Percentiles rank a stretch among this genome's conserved stretches.
Evolutionary conservation across 1,140 invertebrate genomes (phyloP).

Genomic region (Solenopsis fugax): DNA sequence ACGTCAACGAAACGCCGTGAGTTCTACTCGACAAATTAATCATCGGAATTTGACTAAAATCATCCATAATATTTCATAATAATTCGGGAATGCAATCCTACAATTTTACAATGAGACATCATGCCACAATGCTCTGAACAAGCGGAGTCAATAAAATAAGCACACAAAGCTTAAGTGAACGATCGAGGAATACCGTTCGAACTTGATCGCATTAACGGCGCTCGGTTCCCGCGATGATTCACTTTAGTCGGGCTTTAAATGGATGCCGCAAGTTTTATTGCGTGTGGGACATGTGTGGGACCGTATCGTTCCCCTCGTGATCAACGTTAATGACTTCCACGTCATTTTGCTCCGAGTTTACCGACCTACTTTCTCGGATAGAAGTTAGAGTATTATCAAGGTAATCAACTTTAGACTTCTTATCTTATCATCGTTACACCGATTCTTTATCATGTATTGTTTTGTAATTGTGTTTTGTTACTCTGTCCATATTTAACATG

Average conservation of each 20-base stretch:
- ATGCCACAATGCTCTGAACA: neutral
- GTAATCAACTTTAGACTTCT: neutral
- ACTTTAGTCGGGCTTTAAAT: constrained; percentile 41
- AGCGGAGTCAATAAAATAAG: neutral
- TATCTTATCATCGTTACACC: neutral
- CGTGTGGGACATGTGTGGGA: constrained; percentile 23
- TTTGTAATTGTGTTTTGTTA: neutral
- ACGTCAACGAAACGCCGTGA: neutral
- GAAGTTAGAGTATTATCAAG: neutral
- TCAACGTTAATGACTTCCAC: neutral
- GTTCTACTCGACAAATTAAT: neutral
- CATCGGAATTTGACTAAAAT: neutral
- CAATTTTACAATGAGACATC: constrained; percentile 15
- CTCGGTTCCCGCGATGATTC: constrained; percentile 27
- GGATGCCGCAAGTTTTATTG: constrained; percentile 4
- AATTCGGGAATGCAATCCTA: neutral
- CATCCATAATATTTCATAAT: neutral
- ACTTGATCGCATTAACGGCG: constrained; percentile 15
- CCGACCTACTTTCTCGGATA: neutral
- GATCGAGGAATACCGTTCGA: neutral
- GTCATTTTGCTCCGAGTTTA: constrained; percentile 2
- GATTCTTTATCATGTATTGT: neutral
- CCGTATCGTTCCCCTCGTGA: neutral
- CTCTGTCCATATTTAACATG: neutral
- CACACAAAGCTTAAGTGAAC: neutral